These are phyloP conservation scores for Bucorvus abyssinicus DNA, from an alignment of 2,797 vertebrate species.

Conservation along the genomic window DNA sequence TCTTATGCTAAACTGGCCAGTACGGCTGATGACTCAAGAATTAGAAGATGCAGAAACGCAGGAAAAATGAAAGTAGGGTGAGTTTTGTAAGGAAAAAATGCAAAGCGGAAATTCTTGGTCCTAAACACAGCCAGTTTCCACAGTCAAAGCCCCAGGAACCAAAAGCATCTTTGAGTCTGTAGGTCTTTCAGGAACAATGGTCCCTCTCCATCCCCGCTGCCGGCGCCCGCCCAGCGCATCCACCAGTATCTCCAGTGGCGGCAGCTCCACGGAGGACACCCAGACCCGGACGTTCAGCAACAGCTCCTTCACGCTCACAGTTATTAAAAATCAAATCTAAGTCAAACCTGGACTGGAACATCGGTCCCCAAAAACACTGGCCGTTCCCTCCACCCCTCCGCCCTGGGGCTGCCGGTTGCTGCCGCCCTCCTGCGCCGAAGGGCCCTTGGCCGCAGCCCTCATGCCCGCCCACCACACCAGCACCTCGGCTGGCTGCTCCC, in stretches of 20 bases:
- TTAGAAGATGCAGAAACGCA: background rate
- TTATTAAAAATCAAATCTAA: background rate
- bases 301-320: accelerated
- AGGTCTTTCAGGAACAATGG: background rate
- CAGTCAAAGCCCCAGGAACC: background rate
- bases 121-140: background rate
- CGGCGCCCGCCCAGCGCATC: accelerated
- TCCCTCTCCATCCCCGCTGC: background rate
- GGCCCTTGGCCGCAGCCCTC: background rate
- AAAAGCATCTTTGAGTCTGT: background rate
- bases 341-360: accelerated
- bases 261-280: accelerated
- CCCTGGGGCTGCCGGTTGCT: background rate
- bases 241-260: accelerated
- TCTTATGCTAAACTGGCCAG: constrained; percentile 69
- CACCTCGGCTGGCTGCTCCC: background rate
- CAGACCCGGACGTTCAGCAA: accelerated
- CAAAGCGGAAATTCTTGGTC: background rate
- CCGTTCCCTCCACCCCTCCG: background rate
- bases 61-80: background rate
- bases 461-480: accelerated
- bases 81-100: background rate
- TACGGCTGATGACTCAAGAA: background rate
- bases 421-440: background rate
- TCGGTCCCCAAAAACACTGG: accelerated